Evolutionary conservation across 2,888 invertebrate species (phyloP), one percentile per base, ranked within the genome.

Genomic region (Apamea sordens): DNA sequence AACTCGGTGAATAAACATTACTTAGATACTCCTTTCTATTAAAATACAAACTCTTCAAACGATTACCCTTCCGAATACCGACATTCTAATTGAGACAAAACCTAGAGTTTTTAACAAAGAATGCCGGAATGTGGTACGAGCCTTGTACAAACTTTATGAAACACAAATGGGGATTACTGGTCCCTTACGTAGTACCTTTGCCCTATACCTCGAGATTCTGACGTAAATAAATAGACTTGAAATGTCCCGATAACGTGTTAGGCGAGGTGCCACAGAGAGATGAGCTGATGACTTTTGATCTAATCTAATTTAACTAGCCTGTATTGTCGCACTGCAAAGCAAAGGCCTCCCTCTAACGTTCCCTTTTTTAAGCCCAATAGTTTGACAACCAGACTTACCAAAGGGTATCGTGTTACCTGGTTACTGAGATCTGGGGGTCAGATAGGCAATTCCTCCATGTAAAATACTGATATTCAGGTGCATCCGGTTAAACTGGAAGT

Each of bases 81-180:
- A 32, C 32, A 69, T 61, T 80, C 15, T 77, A 77, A 80, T 80
- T 77, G 44, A 68, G 71, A 21, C 8, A 59, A 64, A 73, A 76
- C 68, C 36, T 71, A 44, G 61, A 64, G 73, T 13, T 63, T 73
- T 63, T 70, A 64, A 68, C 59, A 77, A 80, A 61, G 70, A 77
- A 72, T 61, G 24, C 21, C 28, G 70, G 73, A 72, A 84, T 74
- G 71, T 47, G 70, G 18, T 56, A 59, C 50, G n/a, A 64, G 13
- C n/a, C 61, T 56, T 63, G 41, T 63, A 73, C 65, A 47, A 65
- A 77, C 72, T 84, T 74, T 77, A 61, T 77, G 72, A 65, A 74
- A 77, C 32, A n/a, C 59, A 76, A 77, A 69, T 74, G 24, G 44
- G 73, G 68, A 80, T 77, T 77, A 84, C 70, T 65, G 65, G 74